Conservation (phyloP, 2,888 invertebrate genomes). For the Eristalis tenax region DNA sequence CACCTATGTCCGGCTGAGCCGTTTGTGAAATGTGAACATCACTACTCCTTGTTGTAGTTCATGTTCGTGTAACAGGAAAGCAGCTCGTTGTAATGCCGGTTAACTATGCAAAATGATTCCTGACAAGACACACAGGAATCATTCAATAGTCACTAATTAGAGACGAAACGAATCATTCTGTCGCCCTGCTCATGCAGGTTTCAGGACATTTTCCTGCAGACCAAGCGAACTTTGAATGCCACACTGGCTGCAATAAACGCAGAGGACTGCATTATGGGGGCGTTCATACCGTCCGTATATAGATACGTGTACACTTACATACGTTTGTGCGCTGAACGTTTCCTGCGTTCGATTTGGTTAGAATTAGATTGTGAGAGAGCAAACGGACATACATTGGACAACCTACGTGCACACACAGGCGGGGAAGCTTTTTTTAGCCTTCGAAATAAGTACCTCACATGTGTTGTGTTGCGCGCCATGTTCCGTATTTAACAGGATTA, state of each 20-base stretch:
- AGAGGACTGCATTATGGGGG: neutral
- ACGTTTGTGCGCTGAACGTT: neutral
- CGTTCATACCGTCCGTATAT: neutral
- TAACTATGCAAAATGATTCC: constrained; percentile 1
- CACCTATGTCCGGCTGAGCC: neutral
- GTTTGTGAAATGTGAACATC: neutral
- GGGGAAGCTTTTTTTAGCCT: neutral
- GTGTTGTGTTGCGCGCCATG: neutral
- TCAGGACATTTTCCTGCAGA: neutral
- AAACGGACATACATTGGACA: neutral
- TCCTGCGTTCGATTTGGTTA: neutral
- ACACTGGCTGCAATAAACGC: neutral
- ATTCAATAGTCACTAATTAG: neutral
- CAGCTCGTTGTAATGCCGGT: neutral
- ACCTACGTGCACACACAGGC: too few species aligned
- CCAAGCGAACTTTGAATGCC: neutral
- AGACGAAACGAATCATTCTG: neutral
- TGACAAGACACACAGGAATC: constrained; percentile 1
- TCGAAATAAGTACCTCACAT: neutral
- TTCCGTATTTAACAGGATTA: neutral
- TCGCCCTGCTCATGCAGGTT: neutral
- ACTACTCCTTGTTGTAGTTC: neutral
- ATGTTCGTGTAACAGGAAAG: neutral
- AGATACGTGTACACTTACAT: neutral
- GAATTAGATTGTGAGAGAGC: neutral